Conservation (phyloP, 1,140 invertebrate species). For the Macrotrachela quadricornifera region DNA sequence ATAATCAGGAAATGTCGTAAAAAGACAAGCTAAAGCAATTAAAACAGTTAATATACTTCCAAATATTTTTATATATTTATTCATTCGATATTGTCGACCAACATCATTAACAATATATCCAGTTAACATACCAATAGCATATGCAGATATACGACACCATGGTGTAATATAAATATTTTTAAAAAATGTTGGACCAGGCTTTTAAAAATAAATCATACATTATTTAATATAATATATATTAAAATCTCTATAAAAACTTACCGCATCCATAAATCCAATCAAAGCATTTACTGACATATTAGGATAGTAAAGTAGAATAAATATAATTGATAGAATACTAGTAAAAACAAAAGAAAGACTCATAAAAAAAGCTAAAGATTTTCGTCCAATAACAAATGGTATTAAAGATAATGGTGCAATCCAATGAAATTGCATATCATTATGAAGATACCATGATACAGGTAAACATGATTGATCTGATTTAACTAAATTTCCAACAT, state of each 20-base stretch:
- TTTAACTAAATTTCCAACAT: slow-evolving; percentile 56
- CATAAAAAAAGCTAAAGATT: too few species aligned
- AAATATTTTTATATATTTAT: not conserved
- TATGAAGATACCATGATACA: slow-evolving; percentile 53
- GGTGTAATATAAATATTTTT: slow-evolving; percentile 56
- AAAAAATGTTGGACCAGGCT: slow-evolving; percentile 9
- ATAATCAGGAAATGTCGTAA: not conserved
- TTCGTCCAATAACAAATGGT: slow-evolving; percentile 9
- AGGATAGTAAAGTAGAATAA: too few species aligned
- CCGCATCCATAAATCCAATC: too few species aligned
- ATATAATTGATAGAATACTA: too few species aligned
- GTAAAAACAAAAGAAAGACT: too few species aligned
- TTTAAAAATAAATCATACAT: not conserved
- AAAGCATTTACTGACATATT: too few species aligned
- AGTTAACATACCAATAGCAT: slow-evolving; percentile 31
- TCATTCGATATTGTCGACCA: slow-evolving; percentile 9
- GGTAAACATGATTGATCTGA: slow-evolving; percentile 41
- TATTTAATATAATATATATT: too few species aligned
- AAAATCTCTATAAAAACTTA: too few species aligned
- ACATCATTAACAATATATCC: slow-evolving; percentile 17
- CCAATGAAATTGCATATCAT: slow-evolving; percentile 56
- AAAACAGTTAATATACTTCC: not conserved
- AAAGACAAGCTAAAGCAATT: not conserved
- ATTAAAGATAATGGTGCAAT: slow-evolving; percentile 40
- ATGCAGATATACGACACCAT: slow-evolving; percentile 34